Evolutionary conservation across 30 jellyfish, hydroid and myxozoan genomes (phyloP), one percentile per base, ranked within the genome.

Genomic region (Cassiopea andromeda): DNA sequence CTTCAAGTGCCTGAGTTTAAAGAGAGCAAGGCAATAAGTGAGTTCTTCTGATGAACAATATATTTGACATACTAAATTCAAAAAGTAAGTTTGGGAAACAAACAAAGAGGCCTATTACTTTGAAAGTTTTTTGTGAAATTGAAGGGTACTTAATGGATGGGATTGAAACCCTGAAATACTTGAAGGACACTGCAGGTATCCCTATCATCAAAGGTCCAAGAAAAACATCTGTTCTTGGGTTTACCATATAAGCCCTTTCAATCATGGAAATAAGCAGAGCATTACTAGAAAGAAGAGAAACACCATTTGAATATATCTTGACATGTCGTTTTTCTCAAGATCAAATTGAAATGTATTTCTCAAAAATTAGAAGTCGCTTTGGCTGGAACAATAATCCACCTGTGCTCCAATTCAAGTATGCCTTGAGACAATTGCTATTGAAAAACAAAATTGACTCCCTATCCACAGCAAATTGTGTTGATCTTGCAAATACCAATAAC

Each of bases 321-420:
- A 87, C 85, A n/a, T 87, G 77, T 49, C 60, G 94, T 5, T 87
- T 78, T 50, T 87, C 82, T 8, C 80, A 85, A 75, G 88, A 75
- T 48, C 81, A 44, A 48, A 80, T 85, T 44, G 93, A 85, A 61
- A 85, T 85, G 87, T 85, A 18, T 59, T 85, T 74, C 57, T 18
- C 73, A 43, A 73, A 85, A 75, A 68, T 73, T 16, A 60, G 77
- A 73, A 57, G 92, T 48, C 92, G 78, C 46, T 70, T 69, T 73
- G 92, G 92, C 7, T 84, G 92, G 92, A 84, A 84, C 85, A 84
- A 84, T 48, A 84, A 82, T 60, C 91, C 85, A 50, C 71, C 81
- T 17, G 80, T 60, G 4, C 75, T 85, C 49, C 82, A 85, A 64
- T 49, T 60, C 46, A 77, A 87, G 69, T 87, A 87, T 78, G 89